These are phyloP conservation scores for Amyelois transitella DNA, from an alignment of 1,140 invertebrate species.

Conservation along the genomic window DNA sequence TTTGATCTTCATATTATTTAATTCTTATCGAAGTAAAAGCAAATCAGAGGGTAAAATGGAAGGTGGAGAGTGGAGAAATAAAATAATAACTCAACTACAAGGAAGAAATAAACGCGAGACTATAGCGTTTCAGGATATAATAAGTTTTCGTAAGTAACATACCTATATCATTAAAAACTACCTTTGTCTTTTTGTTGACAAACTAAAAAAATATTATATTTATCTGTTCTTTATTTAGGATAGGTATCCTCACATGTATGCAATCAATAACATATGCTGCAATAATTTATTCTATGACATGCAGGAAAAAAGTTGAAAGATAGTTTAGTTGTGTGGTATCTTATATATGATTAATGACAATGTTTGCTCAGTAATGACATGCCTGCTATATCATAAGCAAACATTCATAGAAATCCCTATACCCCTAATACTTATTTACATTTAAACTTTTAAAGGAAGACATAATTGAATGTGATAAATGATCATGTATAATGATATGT, in stretches of 20 bases:
- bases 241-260: neutral
- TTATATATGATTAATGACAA: neutral
- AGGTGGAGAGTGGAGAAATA: slow-evolving; percentile 66
- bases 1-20: slow-evolving; percentile 43
- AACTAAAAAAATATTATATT: neutral
- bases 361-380: neutral
- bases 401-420: too few relatives aligned
- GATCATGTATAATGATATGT: too few relatives aligned
- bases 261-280: too few relatives aligned
- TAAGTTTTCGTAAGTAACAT: slow-evolving; percentile 68
- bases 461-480: too few relatives aligned
- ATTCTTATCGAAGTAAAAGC: slow-evolving; percentile 26
- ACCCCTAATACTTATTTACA: too few relatives aligned
- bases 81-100: slow-evolving; percentile 62
- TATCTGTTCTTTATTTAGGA: neutral
- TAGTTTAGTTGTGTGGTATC: neutral
- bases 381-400: neutral
- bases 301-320: neutral
- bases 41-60: slow-evolving; percentile 46
- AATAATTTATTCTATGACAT: neutral
- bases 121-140: slow-evolving; percentile 65
- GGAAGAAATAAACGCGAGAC: slow-evolving; percentile 67
- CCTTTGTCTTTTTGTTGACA: slow-evolving; percentile 42
- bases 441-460: too few relatives aligned
- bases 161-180: slow-evolving; percentile 33